Evolutionary conservation across 1,140 invertebrate genomes (phyloP).

Genomic region (Atta texana): DNA sequence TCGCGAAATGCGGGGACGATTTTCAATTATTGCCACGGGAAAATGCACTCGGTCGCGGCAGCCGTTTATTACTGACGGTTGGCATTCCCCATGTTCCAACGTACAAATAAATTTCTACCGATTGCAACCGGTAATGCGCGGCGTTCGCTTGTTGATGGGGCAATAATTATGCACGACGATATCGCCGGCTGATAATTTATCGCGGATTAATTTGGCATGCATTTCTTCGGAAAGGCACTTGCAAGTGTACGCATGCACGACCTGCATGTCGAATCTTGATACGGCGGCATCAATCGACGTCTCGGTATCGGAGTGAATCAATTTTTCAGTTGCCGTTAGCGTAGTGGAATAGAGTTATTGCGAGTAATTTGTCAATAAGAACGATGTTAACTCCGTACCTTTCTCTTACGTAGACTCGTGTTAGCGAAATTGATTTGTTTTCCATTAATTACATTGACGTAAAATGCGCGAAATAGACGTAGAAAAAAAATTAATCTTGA

Average conservation of each 20-base stretch:
- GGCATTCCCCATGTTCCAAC: not conserved
- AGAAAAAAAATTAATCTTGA: not conserved
- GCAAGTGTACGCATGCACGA: not conserved
- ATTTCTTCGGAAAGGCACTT: not conserved
- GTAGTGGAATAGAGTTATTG: slow-evolving; percentile 7
- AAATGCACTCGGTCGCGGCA: slow-evolving; percentile 15
- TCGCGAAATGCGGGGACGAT: slow-evolving; percentile 23
- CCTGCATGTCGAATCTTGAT: not conserved
- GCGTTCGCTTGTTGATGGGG: not conserved
- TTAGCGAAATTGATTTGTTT: not conserved
- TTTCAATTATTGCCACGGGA: slow-evolving; percentile 64
- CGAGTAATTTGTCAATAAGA: slow-evolving; percentile 30
- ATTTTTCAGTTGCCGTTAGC: slow-evolving; percentile 5
- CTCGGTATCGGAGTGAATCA: slow-evolving; percentile 15
- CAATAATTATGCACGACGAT: slow-evolving; percentile 28
- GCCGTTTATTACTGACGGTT: slow-evolving; percentile 56
- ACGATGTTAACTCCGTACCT: not conserved
- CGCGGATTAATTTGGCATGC: not conserved
- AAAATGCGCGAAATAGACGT: not conserved
- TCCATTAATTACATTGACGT: not conserved
- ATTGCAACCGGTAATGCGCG: slow-evolving; percentile 23
- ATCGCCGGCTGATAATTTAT: slow-evolving; percentile 22
- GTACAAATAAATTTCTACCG: slow-evolving; percentile 59
- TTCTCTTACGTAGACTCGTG: not conserved
- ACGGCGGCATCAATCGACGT: slow-evolving; percentile 35